A percentile compares a stretch with the other conserved stretches of the same genome.
Evolutionary conservation across 2,888 invertebrate genomes (phyloP).

Genomic region (Hyles lineata): DNA sequence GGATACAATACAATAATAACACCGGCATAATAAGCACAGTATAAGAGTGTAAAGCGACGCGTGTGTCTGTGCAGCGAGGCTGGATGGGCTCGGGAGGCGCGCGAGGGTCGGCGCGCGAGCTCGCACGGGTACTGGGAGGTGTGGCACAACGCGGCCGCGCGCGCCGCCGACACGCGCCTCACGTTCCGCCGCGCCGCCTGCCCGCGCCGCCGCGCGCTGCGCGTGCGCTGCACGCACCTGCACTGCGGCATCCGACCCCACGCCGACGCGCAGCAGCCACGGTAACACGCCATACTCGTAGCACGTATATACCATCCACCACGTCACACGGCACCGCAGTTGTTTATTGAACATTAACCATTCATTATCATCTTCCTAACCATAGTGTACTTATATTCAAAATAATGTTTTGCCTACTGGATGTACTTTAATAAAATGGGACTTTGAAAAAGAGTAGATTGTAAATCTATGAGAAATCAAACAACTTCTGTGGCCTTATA

Average conservation of each 20-base stretch:
- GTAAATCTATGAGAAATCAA: not conserved
- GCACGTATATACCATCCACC: not conserved
- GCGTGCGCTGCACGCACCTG: constrained; percentile 87
- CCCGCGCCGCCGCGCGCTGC: constrained; percentile 85
- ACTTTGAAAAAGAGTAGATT: not conserved
- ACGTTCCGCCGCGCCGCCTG: constrained; percentile 88
- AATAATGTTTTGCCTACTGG: no score
- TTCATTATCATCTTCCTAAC: no score
- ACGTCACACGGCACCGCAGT: not conserved
- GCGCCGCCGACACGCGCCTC: constrained; percentile 85
- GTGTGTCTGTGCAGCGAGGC: constrained; percentile 18
- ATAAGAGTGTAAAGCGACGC: not conserved
- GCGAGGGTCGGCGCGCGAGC: constrained; percentile 70
- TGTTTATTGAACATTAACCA: not conserved
- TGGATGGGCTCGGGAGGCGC: constrained; percentile 70
- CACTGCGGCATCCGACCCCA: constrained; percentile 90
- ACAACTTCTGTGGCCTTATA: constrained; percentile 27
- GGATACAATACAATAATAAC: no score
- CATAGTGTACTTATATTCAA: no score
- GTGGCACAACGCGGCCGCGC: constrained; percentile 81
- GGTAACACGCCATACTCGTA: constrained; percentile 71
- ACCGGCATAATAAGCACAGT: not conserved
- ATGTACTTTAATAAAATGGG: no score
- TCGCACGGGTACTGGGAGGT: constrained; percentile 85
- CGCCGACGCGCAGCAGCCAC: constrained; percentile 86